Conservation (phyloP, 2,797 vertebrate species). For the Rhabdomys pumilio region DNA sequence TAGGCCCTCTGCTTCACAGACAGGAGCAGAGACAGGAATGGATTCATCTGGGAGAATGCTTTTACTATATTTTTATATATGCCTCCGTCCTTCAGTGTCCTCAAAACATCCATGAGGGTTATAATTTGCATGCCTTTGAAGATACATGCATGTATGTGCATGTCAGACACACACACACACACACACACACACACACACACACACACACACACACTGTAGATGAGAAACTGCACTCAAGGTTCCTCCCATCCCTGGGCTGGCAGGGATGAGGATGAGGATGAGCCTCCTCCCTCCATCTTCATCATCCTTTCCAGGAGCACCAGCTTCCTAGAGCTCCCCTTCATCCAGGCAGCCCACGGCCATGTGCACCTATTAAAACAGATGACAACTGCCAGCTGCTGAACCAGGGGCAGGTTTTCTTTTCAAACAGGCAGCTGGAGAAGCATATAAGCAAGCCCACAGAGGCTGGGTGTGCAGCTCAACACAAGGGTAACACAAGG, state of each 20-base stretch:
- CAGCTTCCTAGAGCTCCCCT: not conserved
- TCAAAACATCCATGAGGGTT: not conserved
- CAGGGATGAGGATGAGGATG: not conserved
- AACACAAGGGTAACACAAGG: not conserved
- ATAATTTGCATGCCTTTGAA: not conserved
- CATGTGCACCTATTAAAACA: not conserved
- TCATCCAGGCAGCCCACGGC: not conserved
- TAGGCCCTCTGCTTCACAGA: not conserved
- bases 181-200: not conserved
- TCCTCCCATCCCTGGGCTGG: not conserved
- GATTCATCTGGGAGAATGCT: not conserved
- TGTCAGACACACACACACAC: too few relatives aligned
- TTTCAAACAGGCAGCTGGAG: not conserved
- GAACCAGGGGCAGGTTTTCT: not conserved
- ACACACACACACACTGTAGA: not conserved
- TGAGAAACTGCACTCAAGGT: not conserved
- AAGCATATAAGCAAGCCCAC: not conserved
- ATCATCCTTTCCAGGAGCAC: not conserved
- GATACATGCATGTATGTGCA: not conserved
- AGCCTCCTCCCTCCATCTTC: not conserved
- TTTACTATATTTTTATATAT: not conserved
- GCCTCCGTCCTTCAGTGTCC: not conserved
- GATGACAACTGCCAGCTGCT: not conserved
- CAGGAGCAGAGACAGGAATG: not conserved
- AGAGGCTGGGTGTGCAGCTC: accelerated